A percentile compares a stretch with the other conserved stretches of the same genome.
Conservation (phyloP, 2,113 vertebrate genomes). For the Callithrix jacchus region DNA sequence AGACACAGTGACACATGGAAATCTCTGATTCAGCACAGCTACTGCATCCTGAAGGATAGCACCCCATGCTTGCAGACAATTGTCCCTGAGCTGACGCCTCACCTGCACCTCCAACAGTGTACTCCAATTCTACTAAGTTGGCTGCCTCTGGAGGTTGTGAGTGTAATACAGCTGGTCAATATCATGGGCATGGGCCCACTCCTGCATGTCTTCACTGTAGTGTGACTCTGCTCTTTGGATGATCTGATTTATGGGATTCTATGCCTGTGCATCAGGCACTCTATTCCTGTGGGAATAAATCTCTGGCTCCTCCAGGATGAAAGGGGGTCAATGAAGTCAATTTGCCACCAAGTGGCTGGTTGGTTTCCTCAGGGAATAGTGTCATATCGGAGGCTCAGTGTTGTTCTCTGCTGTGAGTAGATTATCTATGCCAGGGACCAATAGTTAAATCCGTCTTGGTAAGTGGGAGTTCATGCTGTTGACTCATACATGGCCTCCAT, state of each 20-base stretch:
- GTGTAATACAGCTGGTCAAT: neutral
- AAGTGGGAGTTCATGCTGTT: neutral
- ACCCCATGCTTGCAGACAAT: neutral
- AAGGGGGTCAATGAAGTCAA: neutral
- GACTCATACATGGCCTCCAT: no score
- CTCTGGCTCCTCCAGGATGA: neutral
- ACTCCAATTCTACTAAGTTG: neutral
- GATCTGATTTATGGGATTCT: neutral
- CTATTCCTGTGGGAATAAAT: neutral
- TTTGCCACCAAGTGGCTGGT: neutral
- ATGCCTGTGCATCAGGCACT: neutral
- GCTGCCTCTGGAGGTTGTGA: neutral
- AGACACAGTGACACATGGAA: neutral
- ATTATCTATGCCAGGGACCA: neutral
- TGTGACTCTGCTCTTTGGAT: neutral
- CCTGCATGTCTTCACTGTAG: neutral
- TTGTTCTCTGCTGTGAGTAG: neutral
- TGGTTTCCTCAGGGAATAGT: neutral
- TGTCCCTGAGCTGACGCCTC: neutral
- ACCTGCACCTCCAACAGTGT: neutral
- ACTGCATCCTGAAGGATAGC: neutral
- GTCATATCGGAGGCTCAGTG: neutral
- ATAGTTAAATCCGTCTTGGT: neutral
- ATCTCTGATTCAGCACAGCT: no score
- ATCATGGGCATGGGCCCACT: neutral